Evolutionary conservation across 2,113 vertebrate genomes (phyloP).

Genomic region (Siniperca knerii): DNA sequence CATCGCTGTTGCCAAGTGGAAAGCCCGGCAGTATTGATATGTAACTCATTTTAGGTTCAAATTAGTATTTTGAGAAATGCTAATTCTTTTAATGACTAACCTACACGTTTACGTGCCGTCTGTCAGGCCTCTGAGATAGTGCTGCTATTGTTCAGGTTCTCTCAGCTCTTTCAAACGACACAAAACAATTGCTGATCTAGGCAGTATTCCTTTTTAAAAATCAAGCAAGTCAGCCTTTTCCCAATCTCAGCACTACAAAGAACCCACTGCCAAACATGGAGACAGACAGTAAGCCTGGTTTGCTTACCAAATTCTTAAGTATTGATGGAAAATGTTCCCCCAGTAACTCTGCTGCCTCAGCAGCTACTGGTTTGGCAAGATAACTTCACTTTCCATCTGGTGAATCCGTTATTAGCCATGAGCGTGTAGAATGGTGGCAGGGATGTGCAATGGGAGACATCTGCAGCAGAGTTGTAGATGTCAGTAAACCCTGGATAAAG

Average conservation of each 20-base stretch:
- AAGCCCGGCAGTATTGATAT: background rate
- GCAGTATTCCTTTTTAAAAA: conserved; percentile 20
- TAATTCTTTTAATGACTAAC: background rate
- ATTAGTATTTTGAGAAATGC: background rate
- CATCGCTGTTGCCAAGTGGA: background rate
- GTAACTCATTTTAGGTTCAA: background rate
- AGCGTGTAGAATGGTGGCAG: conserved; percentile 20
- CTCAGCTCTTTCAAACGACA: background rate
- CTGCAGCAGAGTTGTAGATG: background rate
- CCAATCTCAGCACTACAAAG: conserved; percentile 16
- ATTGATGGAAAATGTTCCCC: conserved; percentile 65
- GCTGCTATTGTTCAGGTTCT: background rate
- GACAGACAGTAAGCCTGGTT: conserved; percentile 35
- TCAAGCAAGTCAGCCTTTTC: conserved; percentile 37
- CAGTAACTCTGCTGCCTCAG: conserved; percentile 45
- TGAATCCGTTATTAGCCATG: conserved; percentile 36
- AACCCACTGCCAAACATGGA: conserved; percentile 32
- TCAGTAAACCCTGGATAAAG: background rate
- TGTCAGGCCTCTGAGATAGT: background rate
- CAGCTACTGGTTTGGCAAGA: conserved; percentile 52
- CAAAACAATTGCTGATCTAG: background rate
- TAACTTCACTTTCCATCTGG: conserved; percentile 52
- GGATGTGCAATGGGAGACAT: conserved; percentile 6
- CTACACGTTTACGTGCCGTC: background rate
- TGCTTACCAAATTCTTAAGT: conserved; percentile 40